Base-by-base conservation (phyloP, 2,888 invertebrate genomes). In the Polyommatus iphigenia region DNA sequence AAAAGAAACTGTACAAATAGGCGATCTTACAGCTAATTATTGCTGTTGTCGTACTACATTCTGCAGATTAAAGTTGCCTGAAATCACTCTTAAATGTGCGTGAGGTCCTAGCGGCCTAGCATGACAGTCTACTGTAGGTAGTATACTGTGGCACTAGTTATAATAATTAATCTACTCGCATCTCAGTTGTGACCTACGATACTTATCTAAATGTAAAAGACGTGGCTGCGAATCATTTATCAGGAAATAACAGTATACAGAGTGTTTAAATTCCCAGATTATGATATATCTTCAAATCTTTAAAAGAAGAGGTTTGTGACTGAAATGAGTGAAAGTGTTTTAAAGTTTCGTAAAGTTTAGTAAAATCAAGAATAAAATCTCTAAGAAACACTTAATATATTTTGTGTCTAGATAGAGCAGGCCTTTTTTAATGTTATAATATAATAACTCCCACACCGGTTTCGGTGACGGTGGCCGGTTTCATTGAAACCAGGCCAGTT, bases 201-300 rank as follows among this genome's bases (percentile, higher is more conserved):
- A 72, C 32, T 32, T 67, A 82, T 82, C 82, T 82, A 78, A 81
- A 82, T 82, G 81, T 79, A 76, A 76, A 77, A 82, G 79, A 81
- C 82, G 82, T 82, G 82, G 81, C 79, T 78, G 77, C 76, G 77
- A 75, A 78, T 71, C 77, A 76, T 79, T 79, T 80, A 80, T 79
- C 80, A 78, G 54, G 18, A 77, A 50, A 77, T 77, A 57, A 72
- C 13, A 46, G 57, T 67, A 67, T 67, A 67, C 67, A 32, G 67
- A 13, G 67, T 67, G 67, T 67, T 67, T 2, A 10, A 67, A 15
- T 67, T 67, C 13, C 29, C 13, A 67, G 67, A 29, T 76, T 76
- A 41, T 76, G 62, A 62, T 15, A 41, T 15, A 76, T 76, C 41
- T 62, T 62, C 4, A 24, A 1, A 20, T 62, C 20, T 59, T 8